A percentile compares a stretch with the other conserved stretches of the same genome.
phyloP scores from a whole-genome alignment of 2,888 invertebrate species.

The Andricus quercusramuli region DNA sequence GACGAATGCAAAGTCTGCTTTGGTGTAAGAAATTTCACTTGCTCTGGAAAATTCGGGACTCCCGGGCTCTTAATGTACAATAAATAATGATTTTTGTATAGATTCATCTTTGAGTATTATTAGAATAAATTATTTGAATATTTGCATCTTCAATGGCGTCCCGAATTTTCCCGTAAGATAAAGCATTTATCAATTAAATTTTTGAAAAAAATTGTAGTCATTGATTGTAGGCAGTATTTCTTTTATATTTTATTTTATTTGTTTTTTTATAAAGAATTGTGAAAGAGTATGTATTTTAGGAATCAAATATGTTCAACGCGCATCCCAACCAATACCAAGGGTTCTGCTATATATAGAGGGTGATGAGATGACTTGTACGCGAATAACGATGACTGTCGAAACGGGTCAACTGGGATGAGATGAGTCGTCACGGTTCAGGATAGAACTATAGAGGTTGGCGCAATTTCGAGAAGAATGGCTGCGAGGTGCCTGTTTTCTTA shows the following conservation, averaged over 20 bases:
- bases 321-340: slow-evolving; percentile 61
- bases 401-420: slow-evolving; percentile 52
- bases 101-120: background rate
- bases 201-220: background rate
- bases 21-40: slow-evolving; percentile 7
- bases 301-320: slow-evolving; percentile 42
- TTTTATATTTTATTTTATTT: slow-evolving; percentile 28
- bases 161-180: slow-evolving; percentile 6
- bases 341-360: slow-evolving; percentile 45
- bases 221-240: slow-evolving; percentile 2
- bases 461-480: slow-evolving; percentile 16
- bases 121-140: slow-evolving; percentile 33
- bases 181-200: slow-evolving; percentile 2
- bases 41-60: slow-evolving; percentile 18
- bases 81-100: slow-evolving; percentile 29
- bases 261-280: slow-evolving; percentile 35
- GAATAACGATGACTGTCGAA: slow-evolving; percentile 54
- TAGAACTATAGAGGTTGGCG: slow-evolving; percentile 16
- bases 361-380: slow-evolving; percentile 56
- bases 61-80: slow-evolving; percentile 12
- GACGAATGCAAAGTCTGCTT: slow-evolving; percentile 32
- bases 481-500: slow-evolving; percentile 37
- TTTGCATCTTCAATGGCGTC: slow-evolving; percentile 22
- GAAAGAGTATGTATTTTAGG: slow-evolving; percentile 12
- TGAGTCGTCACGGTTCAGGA: slow-evolving; percentile 40